Conservation (phyloP, 2,113 vertebrate genomes). For the Mellivora capensis region DNA sequence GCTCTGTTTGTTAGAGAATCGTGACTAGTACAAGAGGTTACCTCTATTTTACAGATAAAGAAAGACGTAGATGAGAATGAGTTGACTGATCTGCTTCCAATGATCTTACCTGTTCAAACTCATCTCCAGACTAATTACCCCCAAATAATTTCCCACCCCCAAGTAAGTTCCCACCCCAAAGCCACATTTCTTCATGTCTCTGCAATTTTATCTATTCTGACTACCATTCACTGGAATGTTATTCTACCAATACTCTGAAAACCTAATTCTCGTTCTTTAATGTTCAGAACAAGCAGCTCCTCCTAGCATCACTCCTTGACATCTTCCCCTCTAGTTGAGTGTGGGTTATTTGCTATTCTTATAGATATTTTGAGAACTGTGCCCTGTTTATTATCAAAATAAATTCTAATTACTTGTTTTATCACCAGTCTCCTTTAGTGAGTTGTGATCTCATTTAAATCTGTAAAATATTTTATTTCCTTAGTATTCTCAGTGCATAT, state of each 20-base stretch:
- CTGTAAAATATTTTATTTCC: not conserved
- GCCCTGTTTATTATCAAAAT: not conserved
- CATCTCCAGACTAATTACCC: not conserved
- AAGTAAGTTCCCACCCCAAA: not conserved
- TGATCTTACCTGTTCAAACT: not conserved
- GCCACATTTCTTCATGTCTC: not conserved
- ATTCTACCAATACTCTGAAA: not conserved
- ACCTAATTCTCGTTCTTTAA: not conserved
- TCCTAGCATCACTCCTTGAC: not conserved
- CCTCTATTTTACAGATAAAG: not conserved
- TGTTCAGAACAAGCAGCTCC: not conserved
- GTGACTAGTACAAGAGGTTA: not conserved
- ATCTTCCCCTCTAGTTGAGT: not conserved
- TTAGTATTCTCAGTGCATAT: not conserved
- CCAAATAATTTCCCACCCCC: not conserved
- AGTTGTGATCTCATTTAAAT: not conserved
- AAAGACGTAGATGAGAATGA: not conserved
- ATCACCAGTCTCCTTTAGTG: not conserved
- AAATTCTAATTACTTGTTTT: not conserved
- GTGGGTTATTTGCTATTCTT: not conserved
- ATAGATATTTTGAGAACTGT: not conserved
- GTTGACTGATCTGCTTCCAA: not conserved
- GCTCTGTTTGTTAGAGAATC: not conserved
- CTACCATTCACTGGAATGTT: not conserved
- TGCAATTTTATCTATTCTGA: not conserved